phyloP scores from a whole-genome alignment of 2,888 invertebrate species.

The Ophion slaviceki region DNA sequence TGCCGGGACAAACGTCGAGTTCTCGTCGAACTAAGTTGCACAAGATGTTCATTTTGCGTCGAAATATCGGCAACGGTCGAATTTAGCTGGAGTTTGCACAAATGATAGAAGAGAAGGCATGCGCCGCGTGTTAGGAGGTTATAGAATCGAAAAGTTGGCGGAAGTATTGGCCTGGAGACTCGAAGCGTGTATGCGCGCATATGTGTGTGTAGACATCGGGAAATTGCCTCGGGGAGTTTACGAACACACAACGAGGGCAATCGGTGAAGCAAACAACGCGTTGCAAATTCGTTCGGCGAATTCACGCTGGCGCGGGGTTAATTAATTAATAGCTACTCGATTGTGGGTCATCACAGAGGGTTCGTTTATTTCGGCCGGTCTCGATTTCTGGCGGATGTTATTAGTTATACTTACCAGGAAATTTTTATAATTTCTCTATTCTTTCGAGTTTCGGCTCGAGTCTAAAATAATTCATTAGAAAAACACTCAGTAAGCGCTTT shows the following conservation, averaged over 20 bases:
- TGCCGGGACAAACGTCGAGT: no score
- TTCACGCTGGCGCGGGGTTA: constrained; percentile 35
- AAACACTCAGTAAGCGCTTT: not conserved
- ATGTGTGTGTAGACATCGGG: not conserved
- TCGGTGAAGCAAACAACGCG: constrained; percentile 52
- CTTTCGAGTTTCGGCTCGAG: no score
- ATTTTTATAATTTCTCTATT: no score
- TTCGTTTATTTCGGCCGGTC: not conserved
- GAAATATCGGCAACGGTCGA: no score
- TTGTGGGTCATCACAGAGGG: not conserved
- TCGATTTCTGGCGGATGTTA: constrained; percentile 2
- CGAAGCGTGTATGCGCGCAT: not conserved
- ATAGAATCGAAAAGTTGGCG: no score
- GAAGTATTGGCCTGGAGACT: not conserved
- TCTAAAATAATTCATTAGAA: not conserved
- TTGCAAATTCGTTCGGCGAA: constrained; percentile 43
- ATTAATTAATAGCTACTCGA: constrained; percentile 37
- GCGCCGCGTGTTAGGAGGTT: no score
- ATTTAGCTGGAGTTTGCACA: no score
- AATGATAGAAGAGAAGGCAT: no score
- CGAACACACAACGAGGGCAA: constrained; percentile 33
- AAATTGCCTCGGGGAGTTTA: constrained; percentile 35
- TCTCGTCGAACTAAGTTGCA: no score
- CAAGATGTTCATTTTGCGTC: no score
- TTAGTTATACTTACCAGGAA: not conserved